Conservation (phyloP, 2,113 vertebrate species). For the Psammodynastes pulverulentus region DNA sequence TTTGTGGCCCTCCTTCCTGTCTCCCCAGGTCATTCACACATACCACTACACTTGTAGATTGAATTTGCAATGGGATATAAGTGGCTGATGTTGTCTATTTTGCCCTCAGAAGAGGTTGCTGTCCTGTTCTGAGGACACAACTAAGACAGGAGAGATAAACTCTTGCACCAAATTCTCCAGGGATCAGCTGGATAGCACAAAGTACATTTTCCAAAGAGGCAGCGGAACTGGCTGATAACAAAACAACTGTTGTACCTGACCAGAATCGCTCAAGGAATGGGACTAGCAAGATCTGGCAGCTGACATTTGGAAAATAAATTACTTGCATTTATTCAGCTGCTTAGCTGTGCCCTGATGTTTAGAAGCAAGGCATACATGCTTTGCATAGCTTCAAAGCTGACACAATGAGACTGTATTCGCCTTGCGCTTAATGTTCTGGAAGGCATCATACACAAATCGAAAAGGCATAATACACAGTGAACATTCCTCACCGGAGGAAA, state of each 20-base stretch:
- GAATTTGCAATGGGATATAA: not conserved
- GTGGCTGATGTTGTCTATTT: not conserved
- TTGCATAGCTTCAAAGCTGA: constrained; percentile 36
- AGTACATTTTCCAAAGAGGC: constrained; percentile 31
- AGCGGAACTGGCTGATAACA: constrained; percentile 48
- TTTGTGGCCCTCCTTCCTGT: not conserved
- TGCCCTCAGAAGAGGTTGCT: not conserved
- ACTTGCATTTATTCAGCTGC: constrained; percentile 40
- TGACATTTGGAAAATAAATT: constrained; percentile 40
- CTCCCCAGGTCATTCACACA: not conserved
- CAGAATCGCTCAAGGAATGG: constrained; percentile 47
- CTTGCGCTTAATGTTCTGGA: constrained; percentile 12
- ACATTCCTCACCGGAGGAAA: constrained; percentile 14
- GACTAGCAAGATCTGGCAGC: constrained; percentile 51
- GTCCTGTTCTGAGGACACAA: not conserved
- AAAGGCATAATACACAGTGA: constrained; percentile 1
- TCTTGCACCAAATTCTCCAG: not conserved
- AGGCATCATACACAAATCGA: constrained; percentile 21
- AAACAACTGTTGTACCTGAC: constrained; percentile 47
- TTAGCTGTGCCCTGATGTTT: constrained; percentile 3
- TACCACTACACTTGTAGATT: not conserved
- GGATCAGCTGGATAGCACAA: not conserved
- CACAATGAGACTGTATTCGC: not conserved
- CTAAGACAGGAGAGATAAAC: not conserved
- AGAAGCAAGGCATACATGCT: constrained; percentile 29